A percentile compares a stretch with the other conserved stretches of the same genome.
Conservation (phyloP, 2,113 vertebrate genomes). For the Dicerorhinus sumatrensis region DNA sequence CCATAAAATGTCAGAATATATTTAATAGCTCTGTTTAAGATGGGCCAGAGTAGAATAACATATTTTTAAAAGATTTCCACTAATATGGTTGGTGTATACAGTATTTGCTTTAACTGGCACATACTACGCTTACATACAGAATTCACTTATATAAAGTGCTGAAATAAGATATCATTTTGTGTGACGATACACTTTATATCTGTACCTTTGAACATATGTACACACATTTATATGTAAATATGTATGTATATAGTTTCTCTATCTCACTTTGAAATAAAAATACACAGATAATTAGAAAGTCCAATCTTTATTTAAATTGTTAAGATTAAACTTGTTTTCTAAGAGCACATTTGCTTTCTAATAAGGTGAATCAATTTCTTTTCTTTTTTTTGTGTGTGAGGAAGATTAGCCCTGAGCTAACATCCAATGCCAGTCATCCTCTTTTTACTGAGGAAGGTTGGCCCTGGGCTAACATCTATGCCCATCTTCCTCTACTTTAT, state of each 20-base stretch:
- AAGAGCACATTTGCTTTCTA: slow-evolving; percentile 45
- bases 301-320: not conserved
- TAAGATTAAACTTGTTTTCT: not conserved
- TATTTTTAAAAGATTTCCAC: slow-evolving; percentile 10
- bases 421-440: no score
- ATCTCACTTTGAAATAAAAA: slow-evolving; percentile 40
- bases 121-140: slow-evolving; percentile 1
- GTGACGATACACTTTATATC: not conserved
- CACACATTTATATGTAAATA: not conserved
- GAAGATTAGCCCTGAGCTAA: no score
- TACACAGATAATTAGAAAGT: not conserved
- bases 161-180: not conserved
- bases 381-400: not conserved
- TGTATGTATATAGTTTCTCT: not conserved
- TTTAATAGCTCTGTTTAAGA: slow-evolving; percentile 2
- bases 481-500: no score
- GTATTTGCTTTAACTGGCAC: not conserved
- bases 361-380: not conserved
- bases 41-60: not conserved
- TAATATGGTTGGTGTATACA: not conserved
- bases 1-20: not conserved
- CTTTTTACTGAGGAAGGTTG: no score
- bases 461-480: no score
- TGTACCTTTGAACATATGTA: not conserved
- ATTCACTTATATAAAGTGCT: not conserved